phyloP scores from a whole-genome alignment of 2,888 invertebrate genomes.

The Stenodera caucasica region DNA sequence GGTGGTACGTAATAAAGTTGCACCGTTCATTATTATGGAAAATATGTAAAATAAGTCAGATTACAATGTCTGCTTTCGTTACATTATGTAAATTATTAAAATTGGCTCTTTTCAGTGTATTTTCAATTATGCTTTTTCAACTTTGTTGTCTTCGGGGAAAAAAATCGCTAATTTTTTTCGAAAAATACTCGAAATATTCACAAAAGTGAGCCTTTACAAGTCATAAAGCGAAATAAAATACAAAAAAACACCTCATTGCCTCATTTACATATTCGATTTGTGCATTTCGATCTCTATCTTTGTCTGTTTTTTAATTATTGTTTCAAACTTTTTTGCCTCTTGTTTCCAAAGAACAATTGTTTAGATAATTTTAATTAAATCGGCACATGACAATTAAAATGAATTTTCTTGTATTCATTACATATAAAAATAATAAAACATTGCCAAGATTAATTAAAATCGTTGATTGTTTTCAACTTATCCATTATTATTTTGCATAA shows the following conservation, averaged over 20 bases:
- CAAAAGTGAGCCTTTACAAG: too few relatives aligned
- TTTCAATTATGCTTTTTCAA: neutral
- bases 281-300: neutral
- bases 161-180: too few relatives aligned
- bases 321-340: neutral
- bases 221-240: too few relatives aligned
- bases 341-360: slow-evolving; percentile 33
- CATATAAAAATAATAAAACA: slow-evolving; percentile 34
- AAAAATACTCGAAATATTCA: too few relatives aligned
- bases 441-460: slow-evolving; percentile 36
- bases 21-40: slow-evolving; percentile 6
- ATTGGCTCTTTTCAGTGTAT: neutral
- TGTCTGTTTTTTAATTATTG: neutral
- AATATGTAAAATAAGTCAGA: slow-evolving; percentile 9
- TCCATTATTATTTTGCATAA: neutral
- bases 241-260: neutral
- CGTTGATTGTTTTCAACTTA: slow-evolving; percentile 18
- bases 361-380: slow-evolving; percentile 36
- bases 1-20: neutral
- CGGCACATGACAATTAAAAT: slow-evolving; percentile 34
- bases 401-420: slow-evolving; percentile 30
- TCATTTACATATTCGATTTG: slow-evolving; percentile 4
- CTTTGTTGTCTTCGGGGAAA: too few relatives aligned
- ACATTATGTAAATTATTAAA: slow-evolving; percentile 7
- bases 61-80: neutral